Base-by-base conservation (phyloP, 2,888 invertebrate species). In the Melanargia galathea region DNA sequence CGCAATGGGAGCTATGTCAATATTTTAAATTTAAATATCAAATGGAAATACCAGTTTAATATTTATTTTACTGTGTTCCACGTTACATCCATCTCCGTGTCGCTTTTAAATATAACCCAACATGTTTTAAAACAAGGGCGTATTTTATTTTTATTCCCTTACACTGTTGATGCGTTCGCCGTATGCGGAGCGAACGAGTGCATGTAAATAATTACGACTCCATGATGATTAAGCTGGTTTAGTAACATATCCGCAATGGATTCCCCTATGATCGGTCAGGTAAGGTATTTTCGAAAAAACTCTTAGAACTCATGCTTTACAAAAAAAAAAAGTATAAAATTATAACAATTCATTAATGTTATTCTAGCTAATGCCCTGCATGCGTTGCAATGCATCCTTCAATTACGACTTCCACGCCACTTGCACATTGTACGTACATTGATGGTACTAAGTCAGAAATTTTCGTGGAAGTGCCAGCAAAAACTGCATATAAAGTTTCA, bases 1-100 rank as follows among this genome's bases (percentile, higher is more conserved):
- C 78, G 82, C 81, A 81, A 82, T 87, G 90, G 86, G 79, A 86
- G 84, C 83, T 82, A 83, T 84, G 85, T 84, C 87, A 88, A 87
- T 90, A 89, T 90, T 90, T 87, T 86, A 87, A 84, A 88, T 88
- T 86, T 88, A 87, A 88, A 89, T 85, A 86, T 84, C 79, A 74
- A 81, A 81, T 83, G 82, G 79, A 77, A 80, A 83, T 80, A 84
- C 62, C 70, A 70, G 70, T 81, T 82, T 78, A 80, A 82, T 83
- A 84, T 87, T 86, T 84, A 83, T 84, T 82, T 82, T 81, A 78
- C 79, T 73, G 71, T 72, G 66, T 76, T 70, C 72, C 75, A 72
- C 75, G 75, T 78, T 72, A 77, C 80, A 80, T 83, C 79, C 75
- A 81, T 84, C 78, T 77, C 76, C 73, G 72, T 75, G 73, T 75